Conservation (phyloP, 2,113 vertebrate genomes). For the Pongo pygmaeus region DNA sequence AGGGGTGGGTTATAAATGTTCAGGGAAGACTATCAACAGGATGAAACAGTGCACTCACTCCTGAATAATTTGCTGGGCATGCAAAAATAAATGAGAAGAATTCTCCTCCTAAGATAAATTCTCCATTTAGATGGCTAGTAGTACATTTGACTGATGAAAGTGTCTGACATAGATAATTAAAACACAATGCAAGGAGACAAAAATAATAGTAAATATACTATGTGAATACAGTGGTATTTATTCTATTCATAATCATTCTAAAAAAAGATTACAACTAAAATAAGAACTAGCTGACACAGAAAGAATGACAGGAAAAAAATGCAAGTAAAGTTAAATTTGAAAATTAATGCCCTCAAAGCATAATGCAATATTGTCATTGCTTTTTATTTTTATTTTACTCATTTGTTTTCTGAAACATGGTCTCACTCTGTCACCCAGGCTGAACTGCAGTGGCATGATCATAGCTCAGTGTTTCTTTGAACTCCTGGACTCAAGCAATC, state of each 20-base stretch:
- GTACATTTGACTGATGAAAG: neutral
- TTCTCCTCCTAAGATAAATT: neutral
- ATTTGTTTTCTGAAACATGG: no score
- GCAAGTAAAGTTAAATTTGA: neutral
- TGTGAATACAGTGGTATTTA: no score
- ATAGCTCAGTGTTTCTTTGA: no score
- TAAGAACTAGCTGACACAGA: neutral
- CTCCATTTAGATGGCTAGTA: neutral
- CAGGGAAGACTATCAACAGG: neutral
- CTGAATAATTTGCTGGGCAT: neutral
- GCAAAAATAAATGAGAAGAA: neutral
- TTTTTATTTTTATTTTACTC: neutral
- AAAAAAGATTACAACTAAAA: neutral
- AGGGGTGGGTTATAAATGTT: neutral
- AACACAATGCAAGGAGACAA: neutral
- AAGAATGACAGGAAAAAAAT: neutral
- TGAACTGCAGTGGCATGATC: no score
- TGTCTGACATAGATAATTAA: neutral
- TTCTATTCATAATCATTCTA: neutral
- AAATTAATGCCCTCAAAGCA: neutral
- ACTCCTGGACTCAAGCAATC: no score
- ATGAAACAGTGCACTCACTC: no score
- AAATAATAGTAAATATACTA: neutral
- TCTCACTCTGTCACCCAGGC: no score
- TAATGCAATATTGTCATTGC: no score